Evolutionary conservation across 2,113 vertebrate species (phyloP), one percentile per base, ranked within the genome.

Genomic region (Sterrhoptilus dennistouni): DNA sequence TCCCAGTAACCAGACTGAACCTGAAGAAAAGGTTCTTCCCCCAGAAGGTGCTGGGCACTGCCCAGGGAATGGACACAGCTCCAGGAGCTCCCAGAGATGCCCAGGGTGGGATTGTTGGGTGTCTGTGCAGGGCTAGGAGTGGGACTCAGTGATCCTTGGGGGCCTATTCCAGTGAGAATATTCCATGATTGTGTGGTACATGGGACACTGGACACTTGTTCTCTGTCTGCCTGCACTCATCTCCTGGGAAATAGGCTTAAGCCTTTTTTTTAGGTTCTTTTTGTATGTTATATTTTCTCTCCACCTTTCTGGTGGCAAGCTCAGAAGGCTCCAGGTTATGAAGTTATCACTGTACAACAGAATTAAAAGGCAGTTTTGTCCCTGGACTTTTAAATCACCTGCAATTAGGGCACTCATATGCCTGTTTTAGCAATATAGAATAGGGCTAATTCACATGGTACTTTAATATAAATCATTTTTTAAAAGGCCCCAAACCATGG

Each of bases 71-170:
- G 59, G 36, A 14, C 86, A 14, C 42, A 80, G 86, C 86, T 57
- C 5, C 75, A 33, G 59, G 66, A 65, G 76, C 59, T 81, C 7
- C 53, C 83, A 68, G 60, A 60, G 52, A 25, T 59, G 44, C 12
- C 4, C 77, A 59, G 86, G 53, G 3, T 33, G 78, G 45, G 77
- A 2, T 16, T 82, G 31, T 6, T 82, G 78, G 69, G 53, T 4
- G 36, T 24, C 78, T 61, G 45, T 0, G 78, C 87, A 53, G n/a
- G 44, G 23, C 2, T 5, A 3, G 53, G 45, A 0, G 33, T 3
- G 1, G 5, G 6, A 6, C 31, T 1, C 31, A 7, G 0, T 40
- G 38, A 27, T 2, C 78, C 16, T 0, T 53, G 29, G 1, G 59
- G 24, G 4, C 27, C 70, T 20, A 28, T 45, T 17, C 7, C 11